Evolutionary conservation across 2,888 invertebrate genomes (phyloP), one percentile per base, ranked within the genome.

Genomic region (Drosophila prostipennis): DNA sequence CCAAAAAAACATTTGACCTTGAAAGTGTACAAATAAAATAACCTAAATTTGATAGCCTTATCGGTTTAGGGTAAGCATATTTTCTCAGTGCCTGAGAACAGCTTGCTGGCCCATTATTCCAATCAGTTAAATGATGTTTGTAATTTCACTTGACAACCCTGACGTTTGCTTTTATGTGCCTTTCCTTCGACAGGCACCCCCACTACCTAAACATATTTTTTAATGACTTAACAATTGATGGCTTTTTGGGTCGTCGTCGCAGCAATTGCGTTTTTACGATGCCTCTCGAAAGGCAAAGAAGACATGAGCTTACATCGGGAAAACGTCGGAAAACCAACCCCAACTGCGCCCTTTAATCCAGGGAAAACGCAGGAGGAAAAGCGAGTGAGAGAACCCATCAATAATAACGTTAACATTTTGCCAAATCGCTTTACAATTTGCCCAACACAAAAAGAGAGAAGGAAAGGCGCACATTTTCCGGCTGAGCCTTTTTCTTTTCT

Each of bases 261-360:
- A 80, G 83, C 78, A 83, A 83, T 81, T 86, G 81, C 68, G 70
- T 83, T 77, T 83, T 79, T 86, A 78, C 80, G 65, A 80, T 72
- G 72, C 60, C 58, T 34, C 53, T 46, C 29, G 32, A 61, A 52
- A 26, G 75, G 57, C 51, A 59, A 56, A 61, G 65, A 61, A 67
- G 71, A 68, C 83, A 78, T 68, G 68, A 57, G 72, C 69, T 74
- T 72, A 57, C 54, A 56, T 40, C 34, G 36, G 13, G 36, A 14
- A 10, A 5, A 14, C n/a, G n/a, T 19, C 11, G 19, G 39, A n/a
- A 29, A n/a, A 52, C 19, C n/a, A 11, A 8, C 29, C 19, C 39
- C 57, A 39, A n/a, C 26, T 26, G 26, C 48, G 46, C 36, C 2
- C 57, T 26, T 19, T 26, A 54, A 29, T 36, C 51, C 60, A 29